Conservation (phyloP, 2,888 invertebrate genomes). For the Lochmaea capreae region DNA sequence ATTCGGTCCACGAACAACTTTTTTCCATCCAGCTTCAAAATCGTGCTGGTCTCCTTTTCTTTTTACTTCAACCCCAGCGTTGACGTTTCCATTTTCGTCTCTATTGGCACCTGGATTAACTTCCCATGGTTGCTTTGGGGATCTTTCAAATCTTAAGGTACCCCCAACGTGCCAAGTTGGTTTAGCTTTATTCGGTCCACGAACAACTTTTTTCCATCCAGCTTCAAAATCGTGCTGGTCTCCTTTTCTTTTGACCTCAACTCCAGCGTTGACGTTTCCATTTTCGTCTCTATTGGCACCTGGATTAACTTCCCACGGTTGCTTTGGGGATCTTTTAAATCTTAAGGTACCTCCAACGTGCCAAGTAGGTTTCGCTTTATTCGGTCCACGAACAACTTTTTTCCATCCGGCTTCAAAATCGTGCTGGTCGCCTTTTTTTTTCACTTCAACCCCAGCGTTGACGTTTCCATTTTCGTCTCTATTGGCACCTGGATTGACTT, state of each 20-base stretch:
- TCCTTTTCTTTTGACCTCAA: too few relatives aligned
- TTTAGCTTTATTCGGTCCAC: not conserved
- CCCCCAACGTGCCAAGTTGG: conserved; percentile 26
- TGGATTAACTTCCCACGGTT: not conserved
- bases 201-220: conserved; percentile 4
- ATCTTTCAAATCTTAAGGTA: not conserved
- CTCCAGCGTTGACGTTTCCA: too few relatives aligned
- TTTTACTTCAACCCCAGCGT: conserved; percentile 35
- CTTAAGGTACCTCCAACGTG: conserved; percentile 8
- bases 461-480: not conserved
- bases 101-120: conserved; percentile 34
- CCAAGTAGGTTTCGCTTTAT: not conserved
- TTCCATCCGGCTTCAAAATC: not conserved
- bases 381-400: not conserved
- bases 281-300: not conserved
- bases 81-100: conserved; percentile 42
- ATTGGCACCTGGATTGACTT: not conserved
- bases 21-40: conserved; percentile 42
- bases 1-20: conserved; percentile 40
- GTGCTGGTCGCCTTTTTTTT: not conserved
- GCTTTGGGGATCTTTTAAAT: conserved; percentile 25
- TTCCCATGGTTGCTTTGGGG: conserved; percentile 31
- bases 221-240: not conserved
- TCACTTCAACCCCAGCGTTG: not conserved
- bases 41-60: conserved; percentile 41